Evolutionary conservation across 2,113 vertebrate species (phyloP), one percentile per base, ranked within the genome.

Genomic region (Protobothrops flavoviridis): DNA sequence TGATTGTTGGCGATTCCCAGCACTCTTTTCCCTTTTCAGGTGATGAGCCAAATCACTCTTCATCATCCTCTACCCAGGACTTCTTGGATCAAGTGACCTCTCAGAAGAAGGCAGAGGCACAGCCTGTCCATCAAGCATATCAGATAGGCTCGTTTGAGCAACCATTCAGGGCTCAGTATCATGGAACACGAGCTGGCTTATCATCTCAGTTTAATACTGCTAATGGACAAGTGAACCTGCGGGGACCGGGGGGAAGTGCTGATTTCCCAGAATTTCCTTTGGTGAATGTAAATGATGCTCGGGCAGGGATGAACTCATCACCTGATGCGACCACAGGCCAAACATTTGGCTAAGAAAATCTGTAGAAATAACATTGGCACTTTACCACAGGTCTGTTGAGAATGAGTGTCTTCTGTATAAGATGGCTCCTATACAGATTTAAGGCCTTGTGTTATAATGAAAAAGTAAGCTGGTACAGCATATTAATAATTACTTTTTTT

Each of bases 21-120:
- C 99, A 99, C 97, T 98, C 99, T 4, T 99, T 99, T 97, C 98
- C 99, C 81, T 99, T 99, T 98, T 98, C 99, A 97, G 99, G 99
- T 93, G 99, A 99, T 64, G 99, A 99, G 95, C 98, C 99, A 95
- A 98, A 99, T 96, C 99, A 99, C 94, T 97, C 97, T 85, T 98
- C 98, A 6, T 98, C 99, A 95, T 99, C 99, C 26, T 98, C 99
- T 10, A 98, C 99, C 17, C 98, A 99, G 96, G 99, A 99, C 98
- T 99, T 99, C 95, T 97, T 99, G 96, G 99, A 99, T 97, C 99
- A 99, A 97, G 99, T 99, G 95, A 98, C 99, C 39, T 98, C 99
- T 96, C 98, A 99, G 95, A 99, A 99, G 98, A 99, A 99, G 98
- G 97, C 98, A 69, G 99, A 99, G 96, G 96, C 98, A n/a, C 99